Percentiles rank a stretch among this genome's conserved stretches.
phyloP scores from a whole-genome alignment of 2,888 invertebrate species.

The Didymodactylos carnosus region DNA sequence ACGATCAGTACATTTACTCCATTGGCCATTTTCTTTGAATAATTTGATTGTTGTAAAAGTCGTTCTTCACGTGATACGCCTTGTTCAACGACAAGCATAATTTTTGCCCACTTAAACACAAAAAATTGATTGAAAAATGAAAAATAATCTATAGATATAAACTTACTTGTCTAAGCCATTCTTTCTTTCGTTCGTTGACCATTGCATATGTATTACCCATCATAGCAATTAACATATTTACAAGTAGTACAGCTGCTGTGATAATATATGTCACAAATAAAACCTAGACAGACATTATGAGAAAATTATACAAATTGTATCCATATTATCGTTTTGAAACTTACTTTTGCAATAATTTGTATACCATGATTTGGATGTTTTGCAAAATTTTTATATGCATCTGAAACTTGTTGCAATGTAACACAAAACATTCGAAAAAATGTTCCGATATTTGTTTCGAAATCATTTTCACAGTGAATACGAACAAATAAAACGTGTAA shows the following conservation, averaged over 20 bases:
- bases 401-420: neutral
- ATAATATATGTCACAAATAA: neutral
- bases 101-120: slow-evolving; percentile 67
- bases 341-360: neutral
- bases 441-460: neutral
- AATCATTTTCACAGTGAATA: neutral
- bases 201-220: slow-evolving; percentile 50
- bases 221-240: neutral
- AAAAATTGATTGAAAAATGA: too few species aligned
- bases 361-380: neutral
- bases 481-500: neutral
- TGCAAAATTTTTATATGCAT: neutral
- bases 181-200: slow-evolving; percentile 73
- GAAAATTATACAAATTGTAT: neutral
- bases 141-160: too few species aligned
- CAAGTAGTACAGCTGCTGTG: neutral
- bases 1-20: slow-evolving; percentile 35
- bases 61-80: slow-evolving; percentile 73
- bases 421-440: neutral
- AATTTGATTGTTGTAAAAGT: slow-evolving; percentile 60
- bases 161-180: slow-evolving; percentile 72
- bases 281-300: neutral
- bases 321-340: neutral
- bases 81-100: slow-evolving; percentile 82
- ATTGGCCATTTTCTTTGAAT: slow-evolving; percentile 62